Evolutionary conservation across 2,113 vertebrate species (phyloP), one percentile per base, ranked within the genome.

Genomic region (Sorex araneus): DNA sequence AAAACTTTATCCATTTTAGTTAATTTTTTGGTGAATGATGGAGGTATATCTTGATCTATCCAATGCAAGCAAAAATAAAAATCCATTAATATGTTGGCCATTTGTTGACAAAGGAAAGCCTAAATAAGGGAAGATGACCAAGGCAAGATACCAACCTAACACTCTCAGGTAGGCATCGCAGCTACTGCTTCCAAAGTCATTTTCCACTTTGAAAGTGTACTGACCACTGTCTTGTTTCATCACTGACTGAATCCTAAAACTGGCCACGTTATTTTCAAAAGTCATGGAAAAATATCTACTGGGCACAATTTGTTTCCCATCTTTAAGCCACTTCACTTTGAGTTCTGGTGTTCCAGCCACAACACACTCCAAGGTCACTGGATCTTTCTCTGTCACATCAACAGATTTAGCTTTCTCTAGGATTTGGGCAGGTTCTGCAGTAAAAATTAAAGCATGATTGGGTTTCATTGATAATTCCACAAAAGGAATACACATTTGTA

Each of bases 261-360:
- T 98, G 97, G 99, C 99, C 93, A 99, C 96, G 12, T 99, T 99
- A 91, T 99, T 99, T 96, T 99, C 98, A 98, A 99, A 99, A 93
- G 96, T 98, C 97, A 99, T 98, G 15, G 98, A 99, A 95, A 99
- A 99, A 82, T 99, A 99, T 98, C 99, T 98, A 96, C 99, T 99
- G 92, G 99, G 98, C 76, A 99, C 97, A 78, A 99, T 98, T 93
- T 99, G 99, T 95, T 98, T 99, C 80, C 98, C 98, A 1, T 99
- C 98, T 98, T 99, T 99, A 96, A 98, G 98, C 99, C 99, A 99
- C 96, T 98, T 99, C 66, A 99, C 98, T 97, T 97, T 99, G 91
- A 99, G 98, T 95, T 99, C 99, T 94, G 99, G 98, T n/a, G 99
- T 99, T 77, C 99, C 99, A 6, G 97, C 98, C 76, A 99, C 99